A percentile compares a stretch with the other conserved stretches of the same genome.
These are phyloP conservation scores for Clepsis dumicolana DNA, from an alignment of 2,888 invertebrate species.

Conservation along the genomic window DNA sequence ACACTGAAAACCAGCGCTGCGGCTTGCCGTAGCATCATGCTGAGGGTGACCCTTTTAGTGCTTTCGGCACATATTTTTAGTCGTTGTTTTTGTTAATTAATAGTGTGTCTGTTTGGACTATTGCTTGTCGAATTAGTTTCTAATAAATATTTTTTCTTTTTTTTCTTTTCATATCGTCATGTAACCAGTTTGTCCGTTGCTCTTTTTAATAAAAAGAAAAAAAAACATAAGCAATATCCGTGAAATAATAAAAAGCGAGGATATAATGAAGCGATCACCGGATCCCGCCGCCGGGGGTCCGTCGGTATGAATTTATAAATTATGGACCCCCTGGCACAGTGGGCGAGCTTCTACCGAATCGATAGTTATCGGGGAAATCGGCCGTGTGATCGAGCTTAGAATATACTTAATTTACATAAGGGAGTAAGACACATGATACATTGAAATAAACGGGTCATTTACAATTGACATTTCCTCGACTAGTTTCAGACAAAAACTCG, in stretches of 20 bases:
- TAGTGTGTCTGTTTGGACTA: no score
- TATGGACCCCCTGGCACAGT: slow-evolving; percentile 1
- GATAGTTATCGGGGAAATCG: slow-evolving; percentile 3
- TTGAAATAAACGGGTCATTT: no score
- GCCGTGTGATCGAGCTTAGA: neutral
- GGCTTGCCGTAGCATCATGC: no score
- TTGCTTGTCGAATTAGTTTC: no score
- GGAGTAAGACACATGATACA: neutral
- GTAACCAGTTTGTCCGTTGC: neutral
- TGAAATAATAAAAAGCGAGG: slow-evolving; percentile 18
- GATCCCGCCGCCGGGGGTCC: slow-evolving; percentile 23
- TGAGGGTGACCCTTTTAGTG: no score
- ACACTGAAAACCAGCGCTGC: no score
- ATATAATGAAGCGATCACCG: slow-evolving; percentile 20
- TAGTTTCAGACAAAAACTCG: no score
- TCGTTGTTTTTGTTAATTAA: no score
- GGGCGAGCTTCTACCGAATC: slow-evolving; percentile 6
- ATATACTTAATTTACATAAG: neutral
- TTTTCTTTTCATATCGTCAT: no score
- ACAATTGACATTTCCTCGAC: no score
- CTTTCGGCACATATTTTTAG: no score
- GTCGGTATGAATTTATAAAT: slow-evolving; percentile 10
- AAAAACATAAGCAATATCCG: slow-evolving; percentile 1
- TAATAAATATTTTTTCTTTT: no score
- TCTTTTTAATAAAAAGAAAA: neutral